Percentiles rank a stretch among this genome's conserved stretches.
Conservation (phyloP, 64 coral and sea anemone genomes). For the Porites australiensis region DNA sequence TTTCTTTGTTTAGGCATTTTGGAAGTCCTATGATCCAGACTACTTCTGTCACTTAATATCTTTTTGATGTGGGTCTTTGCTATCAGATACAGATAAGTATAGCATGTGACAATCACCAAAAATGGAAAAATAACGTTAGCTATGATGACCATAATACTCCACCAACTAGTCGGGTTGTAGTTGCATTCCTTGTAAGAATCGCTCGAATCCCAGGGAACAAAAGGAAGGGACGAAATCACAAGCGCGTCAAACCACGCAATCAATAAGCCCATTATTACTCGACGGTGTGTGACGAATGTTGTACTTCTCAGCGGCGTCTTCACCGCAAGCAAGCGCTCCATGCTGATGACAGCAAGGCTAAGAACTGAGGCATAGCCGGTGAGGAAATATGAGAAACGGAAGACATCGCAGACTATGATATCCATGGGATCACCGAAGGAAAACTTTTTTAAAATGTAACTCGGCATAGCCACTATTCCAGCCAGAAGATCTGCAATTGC, state of each 20-base stretch:
- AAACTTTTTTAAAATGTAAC: slow-evolving; percentile 82
- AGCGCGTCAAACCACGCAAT: slow-evolving; percentile 76
- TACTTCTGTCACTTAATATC: slow-evolving; percentile 52
- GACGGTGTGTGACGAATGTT: slow-evolving; percentile 61
- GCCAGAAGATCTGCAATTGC: slow-evolving; percentile 84
- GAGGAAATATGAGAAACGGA: slow-evolving; percentile 91
- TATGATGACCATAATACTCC: slow-evolving; percentile 94
- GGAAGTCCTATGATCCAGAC: not conserved
- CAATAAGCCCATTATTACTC: slow-evolving; percentile 63
- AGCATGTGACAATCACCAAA: slow-evolving; percentile 76
- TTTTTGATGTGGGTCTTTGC: slow-evolving; percentile 70
- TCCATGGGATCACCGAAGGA: slow-evolving; percentile 24
- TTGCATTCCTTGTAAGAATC: slow-evolving; percentile 61
- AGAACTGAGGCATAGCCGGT: slow-evolving; percentile 90
- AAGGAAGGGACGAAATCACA: slow-evolving; percentile 74
- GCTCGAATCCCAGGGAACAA: slow-evolving; percentile 68
- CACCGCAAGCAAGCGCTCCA: slow-evolving; percentile 81
- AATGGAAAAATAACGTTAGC: slow-evolving; percentile 87
- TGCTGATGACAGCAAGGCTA: slow-evolving; percentile 87
- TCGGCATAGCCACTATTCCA: slow-evolving; percentile 81
- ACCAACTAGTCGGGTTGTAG: slow-evolving; percentile 85
- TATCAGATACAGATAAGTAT: slow-evolving; percentile 79
- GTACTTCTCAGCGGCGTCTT: slow-evolving; percentile 75
- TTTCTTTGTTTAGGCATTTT: slow-evolving; percentile 57
- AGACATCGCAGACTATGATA: slow-evolving; percentile 70